phyloP scores from a whole-genome alignment of 2,797 vertebrate species.

The Phylloscopus collybita region DNA sequence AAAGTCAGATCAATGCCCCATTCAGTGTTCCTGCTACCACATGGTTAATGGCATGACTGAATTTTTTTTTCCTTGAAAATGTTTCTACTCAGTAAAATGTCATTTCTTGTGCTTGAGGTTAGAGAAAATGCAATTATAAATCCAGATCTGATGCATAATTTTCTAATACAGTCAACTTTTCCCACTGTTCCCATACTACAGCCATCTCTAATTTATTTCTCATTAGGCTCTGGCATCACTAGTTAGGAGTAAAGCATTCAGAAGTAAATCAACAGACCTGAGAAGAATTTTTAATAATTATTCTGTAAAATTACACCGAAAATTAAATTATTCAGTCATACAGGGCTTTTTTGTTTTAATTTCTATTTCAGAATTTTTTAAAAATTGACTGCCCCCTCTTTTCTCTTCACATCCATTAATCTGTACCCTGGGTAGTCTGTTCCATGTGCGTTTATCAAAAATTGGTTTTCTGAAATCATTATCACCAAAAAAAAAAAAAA shows the following conservation, averaged over 20 bases:
- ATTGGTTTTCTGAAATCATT: neutral
- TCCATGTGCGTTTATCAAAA: neutral
- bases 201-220: conserved; percentile 53
- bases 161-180: conserved; percentile 39
- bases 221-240: neutral
- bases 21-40: neutral
- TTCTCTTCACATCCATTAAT: neutral
- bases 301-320: neutral
- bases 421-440: neutral
- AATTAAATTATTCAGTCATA: neutral
- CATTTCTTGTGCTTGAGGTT: conserved; percentile 9
- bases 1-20: neutral
- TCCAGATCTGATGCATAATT: conserved; percentile 35
- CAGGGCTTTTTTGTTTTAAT: neutral
- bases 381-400: neutral
- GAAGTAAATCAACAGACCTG: conserved; percentile 3
- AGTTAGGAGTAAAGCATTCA: neutral
- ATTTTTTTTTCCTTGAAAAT: conserved; percentile 11
- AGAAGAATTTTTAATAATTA: conserved; percentile 13
- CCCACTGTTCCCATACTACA: neutral
- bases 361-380: neutral
- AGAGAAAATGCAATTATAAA: conserved; percentile 48
- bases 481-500: neutral
- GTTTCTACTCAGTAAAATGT: neutral
- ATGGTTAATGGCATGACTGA: neutral